These are phyloP conservation scores for Tethea ocularis DNA, from an alignment of 2,888 invertebrate species.

Conservation along the genomic window DNA sequence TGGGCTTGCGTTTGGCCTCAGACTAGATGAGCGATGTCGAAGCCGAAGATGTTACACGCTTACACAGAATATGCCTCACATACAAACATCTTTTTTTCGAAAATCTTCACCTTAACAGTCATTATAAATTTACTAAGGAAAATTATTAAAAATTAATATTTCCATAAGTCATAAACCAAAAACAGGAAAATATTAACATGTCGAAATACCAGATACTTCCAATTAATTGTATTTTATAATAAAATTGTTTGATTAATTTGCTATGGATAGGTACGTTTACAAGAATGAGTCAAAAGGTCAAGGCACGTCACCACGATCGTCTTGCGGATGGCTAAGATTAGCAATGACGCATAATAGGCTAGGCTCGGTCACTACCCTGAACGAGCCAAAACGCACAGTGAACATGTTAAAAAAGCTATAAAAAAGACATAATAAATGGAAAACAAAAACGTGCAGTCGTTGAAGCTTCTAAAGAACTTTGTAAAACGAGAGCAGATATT, in stretches of 20 bases:
- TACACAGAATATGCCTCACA: too few species aligned
- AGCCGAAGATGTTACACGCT: too few species aligned
- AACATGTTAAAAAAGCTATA: background rate
- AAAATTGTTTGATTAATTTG: constrained; percentile 31
- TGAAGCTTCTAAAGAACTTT: constrained; percentile 27
- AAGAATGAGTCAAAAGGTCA: constrained; percentile 62
- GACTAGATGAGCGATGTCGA: too few species aligned
- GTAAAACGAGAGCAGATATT: constrained; percentile 49
- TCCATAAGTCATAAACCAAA: too few species aligned
- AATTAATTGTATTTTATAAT: constrained; percentile 24
- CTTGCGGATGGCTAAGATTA: constrained; percentile 64
- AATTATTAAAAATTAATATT: too few species aligned
- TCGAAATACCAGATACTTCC: background rate
- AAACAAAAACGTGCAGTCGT: background rate
- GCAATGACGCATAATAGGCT: constrained; percentile 61
- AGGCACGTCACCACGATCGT: constrained; percentile 49
- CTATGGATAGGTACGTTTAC: constrained; percentile 26
- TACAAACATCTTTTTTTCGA: too few species aligned
- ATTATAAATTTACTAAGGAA: too few species aligned
- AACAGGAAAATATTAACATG: too few species aligned
- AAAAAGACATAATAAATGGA: constrained; percentile 19
- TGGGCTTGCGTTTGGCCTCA: too few species aligned
- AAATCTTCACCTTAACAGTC: too few species aligned
- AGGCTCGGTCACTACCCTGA: constrained; percentile 55
- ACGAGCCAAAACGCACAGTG: constrained; percentile 17